phyloP scores from a whole-genome alignment of 2,888 invertebrate species.

The Brenthis ino region DNA sequence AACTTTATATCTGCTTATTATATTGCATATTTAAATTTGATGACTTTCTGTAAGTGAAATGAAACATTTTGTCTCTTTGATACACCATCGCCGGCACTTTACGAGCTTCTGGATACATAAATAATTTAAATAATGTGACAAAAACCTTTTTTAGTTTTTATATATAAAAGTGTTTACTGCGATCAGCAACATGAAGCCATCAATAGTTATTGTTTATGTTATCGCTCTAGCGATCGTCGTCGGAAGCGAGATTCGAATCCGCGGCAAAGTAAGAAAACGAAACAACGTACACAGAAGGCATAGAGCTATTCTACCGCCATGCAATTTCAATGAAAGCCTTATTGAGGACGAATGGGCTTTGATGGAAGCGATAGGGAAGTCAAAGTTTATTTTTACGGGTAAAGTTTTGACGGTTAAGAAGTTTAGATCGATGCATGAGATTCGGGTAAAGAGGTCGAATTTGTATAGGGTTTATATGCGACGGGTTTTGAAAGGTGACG shows the following conservation, averaged over 20 bases:
- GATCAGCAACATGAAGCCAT: slow-evolving; percentile 69
- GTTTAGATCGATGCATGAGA: slow-evolving; percentile 58
- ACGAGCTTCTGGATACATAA: slow-evolving; percentile 66
- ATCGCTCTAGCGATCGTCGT: slow-evolving; percentile 69
- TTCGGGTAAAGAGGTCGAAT: slow-evolving; percentile 63
- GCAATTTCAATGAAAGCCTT: slow-evolving; percentile 77
- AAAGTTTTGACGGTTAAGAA: slow-evolving; percentile 77
- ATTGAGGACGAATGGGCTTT: slow-evolving; percentile 77
- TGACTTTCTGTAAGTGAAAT: slow-evolving; percentile 72
- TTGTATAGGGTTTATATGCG: slow-evolving; percentile 74
- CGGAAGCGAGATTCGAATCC: slow-evolving; percentile 72
- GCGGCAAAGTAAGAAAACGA: slow-evolving; percentile 77
- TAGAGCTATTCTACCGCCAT: slow-evolving; percentile 70
- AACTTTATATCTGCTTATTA: slow-evolving; percentile 8
- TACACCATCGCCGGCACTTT: slow-evolving; percentile 62
- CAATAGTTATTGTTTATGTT: slow-evolving; percentile 72
- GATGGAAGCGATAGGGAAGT: slow-evolving; percentile 76
- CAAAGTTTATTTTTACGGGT: slow-evolving; percentile 78
- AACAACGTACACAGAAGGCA: slow-evolving; percentile 66
- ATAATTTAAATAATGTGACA: slow-evolving; percentile 78
- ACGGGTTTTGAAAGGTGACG: slow-evolving; percentile 73
- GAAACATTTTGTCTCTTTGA: slow-evolving; percentile 68
- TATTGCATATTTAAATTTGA: slow-evolving; percentile 53
- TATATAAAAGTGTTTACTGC: slow-evolving; percentile 65
- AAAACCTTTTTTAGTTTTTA: slow-evolving; percentile 67